Percentiles rank a stretch among this genome's conserved stretches.
These are phyloP conservation scores for Zophobas atratus DNA, from an alignment of 1,140 invertebrate species.

Conservation along the genomic window DNA sequence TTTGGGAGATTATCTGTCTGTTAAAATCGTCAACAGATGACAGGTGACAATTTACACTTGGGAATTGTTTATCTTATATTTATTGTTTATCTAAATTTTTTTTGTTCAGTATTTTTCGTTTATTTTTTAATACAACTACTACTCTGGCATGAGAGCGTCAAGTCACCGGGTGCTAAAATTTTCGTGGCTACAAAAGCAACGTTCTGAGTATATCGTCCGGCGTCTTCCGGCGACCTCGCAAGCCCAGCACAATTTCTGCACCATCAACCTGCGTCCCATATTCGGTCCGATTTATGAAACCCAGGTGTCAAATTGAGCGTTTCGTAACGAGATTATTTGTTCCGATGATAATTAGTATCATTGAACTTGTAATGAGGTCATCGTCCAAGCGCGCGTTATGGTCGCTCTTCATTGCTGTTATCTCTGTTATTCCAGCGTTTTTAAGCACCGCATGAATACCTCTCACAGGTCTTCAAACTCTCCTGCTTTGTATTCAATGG, in stretches of 20 bases:
- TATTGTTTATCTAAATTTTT: no score
- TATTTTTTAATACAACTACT: no score
- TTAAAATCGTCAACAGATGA: no score
- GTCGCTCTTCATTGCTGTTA: not conserved
- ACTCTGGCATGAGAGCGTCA: no score
- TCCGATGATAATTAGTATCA: conserved; percentile 33
- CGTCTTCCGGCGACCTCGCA: not conserved
- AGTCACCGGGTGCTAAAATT: no score
- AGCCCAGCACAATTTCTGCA: not conserved
- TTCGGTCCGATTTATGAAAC: conserved; percentile 14
- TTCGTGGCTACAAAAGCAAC: no score
- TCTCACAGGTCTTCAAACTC: conserved; percentile 61
- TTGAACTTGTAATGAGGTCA: conserved; percentile 38
- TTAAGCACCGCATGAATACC: not conserved
- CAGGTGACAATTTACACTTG: no score
- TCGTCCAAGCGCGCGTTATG: conserved; percentile 6
- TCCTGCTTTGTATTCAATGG: conserved; percentile 57
- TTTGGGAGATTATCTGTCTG: no score
- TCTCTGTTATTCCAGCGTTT: not conserved
- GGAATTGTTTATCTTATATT: no score
- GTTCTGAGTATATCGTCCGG: no score
- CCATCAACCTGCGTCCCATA: not conserved
- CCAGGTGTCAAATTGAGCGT: conserved; percentile 19
- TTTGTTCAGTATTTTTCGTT: no score
- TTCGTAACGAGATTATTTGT: not conserved